phyloP scores from a whole-genome alignment of 2,888 invertebrate genomes.

The Acrocera orbiculus region DNA sequence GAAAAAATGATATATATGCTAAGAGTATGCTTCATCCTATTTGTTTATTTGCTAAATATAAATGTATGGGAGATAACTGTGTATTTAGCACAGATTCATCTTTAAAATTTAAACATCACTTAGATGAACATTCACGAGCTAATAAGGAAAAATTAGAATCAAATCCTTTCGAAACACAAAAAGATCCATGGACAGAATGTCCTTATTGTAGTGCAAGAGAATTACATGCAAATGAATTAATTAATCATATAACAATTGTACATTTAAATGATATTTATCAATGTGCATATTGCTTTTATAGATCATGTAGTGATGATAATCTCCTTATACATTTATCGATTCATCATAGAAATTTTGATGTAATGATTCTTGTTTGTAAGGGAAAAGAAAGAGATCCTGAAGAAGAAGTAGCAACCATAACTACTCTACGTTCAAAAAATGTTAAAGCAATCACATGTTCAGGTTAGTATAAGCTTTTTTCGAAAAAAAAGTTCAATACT shows the following conservation, averaged over 20 bases:
- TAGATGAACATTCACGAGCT: conserved; percentile 20
- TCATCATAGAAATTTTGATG: conserved; percentile 5
- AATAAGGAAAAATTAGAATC: background rate
- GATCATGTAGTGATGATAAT: conserved; percentile 28
- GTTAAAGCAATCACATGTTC: conserved; percentile 10
- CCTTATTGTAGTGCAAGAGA: conserved; percentile 33
- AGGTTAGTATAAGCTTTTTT: conserved; percentile 7
- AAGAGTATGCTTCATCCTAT: conserved; percentile 6
- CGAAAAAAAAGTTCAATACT: no score
- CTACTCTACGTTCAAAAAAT: conserved; percentile 9
- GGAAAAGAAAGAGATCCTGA: conserved; percentile 2
- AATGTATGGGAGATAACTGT: conserved; percentile 38
- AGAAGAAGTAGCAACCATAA: background rate
- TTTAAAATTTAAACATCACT: conserved; percentile 29
- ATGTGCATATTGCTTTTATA: conserved; percentile 50
- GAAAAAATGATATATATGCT: conserved; percentile 4
- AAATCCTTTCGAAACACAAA: conserved; percentile 13
- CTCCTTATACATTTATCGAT: conserved; percentile 8
- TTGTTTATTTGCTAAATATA: conserved; percentile 26
- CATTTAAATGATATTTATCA: conserved; percentile 44
- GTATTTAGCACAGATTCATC: conserved; percentile 29
- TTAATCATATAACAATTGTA: conserved; percentile 40
- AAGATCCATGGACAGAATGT: conserved; percentile 34
- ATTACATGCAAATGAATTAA: conserved; percentile 24
- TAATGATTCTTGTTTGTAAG: conserved; percentile 2